These are phyloP conservation scores for Aphelenchoides fujianensis DNA, from an alignment of 1,140 invertebrate species.

Conservation along the genomic window DNA sequence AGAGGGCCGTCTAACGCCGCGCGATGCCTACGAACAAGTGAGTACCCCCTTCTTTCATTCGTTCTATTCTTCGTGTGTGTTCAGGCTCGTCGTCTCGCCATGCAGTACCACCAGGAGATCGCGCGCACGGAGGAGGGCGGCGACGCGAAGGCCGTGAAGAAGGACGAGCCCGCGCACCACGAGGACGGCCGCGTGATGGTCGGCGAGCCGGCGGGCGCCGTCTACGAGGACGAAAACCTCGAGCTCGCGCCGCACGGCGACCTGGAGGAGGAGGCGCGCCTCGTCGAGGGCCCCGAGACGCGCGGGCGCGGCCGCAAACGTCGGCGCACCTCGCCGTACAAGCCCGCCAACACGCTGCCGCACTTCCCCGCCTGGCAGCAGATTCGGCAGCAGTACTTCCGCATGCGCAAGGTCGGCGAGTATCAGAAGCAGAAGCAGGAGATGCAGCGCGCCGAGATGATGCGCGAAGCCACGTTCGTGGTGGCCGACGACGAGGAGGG, in stretches of 20 bases:
- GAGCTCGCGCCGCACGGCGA: background rate
- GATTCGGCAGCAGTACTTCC: constrained; percentile 47
- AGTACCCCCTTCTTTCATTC: background rate
- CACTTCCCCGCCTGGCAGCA: constrained; percentile 46
- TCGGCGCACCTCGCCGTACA: background rate
- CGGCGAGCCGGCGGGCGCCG: background rate
- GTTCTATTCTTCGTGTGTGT: constrained; percentile 12
- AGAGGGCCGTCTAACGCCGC: constrained; percentile 39
- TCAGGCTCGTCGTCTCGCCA: constrained; percentile 24
- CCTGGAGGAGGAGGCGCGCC: constrained; percentile 27
- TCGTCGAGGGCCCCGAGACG: background rate
- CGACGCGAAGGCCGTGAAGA: background rate
- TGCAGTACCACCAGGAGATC: constrained; percentile 13
- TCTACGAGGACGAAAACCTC: background rate
- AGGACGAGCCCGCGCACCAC: background rate
- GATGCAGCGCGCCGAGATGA: background rate
- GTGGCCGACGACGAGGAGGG: background rate
- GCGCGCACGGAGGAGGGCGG: background rate
- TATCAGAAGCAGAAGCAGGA: background rate
- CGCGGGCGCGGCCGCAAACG: background rate
- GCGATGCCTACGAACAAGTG: constrained; percentile 46
- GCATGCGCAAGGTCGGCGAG: constrained; percentile 37
- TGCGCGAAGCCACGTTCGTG: constrained; percentile 4
- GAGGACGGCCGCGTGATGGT: constrained; percentile 4
- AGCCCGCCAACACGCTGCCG: background rate